These are phyloP conservation scores for Ploceus nigricollis DNA, from an alignment of 2,113 vertebrate genomes.

Conservation along the genomic window DNA sequence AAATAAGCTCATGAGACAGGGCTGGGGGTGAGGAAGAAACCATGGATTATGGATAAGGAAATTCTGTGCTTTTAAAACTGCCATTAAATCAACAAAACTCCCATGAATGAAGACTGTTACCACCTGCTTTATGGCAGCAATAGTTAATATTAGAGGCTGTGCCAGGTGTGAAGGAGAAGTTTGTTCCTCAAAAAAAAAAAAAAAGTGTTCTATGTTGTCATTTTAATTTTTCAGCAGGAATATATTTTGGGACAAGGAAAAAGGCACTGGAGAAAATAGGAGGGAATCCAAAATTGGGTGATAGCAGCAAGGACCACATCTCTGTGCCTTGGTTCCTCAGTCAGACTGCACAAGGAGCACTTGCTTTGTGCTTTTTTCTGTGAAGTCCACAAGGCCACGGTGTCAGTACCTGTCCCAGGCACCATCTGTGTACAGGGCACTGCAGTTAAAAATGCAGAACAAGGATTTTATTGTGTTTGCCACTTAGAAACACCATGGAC, in stretches of 20 bases:
- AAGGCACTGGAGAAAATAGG: not conserved
- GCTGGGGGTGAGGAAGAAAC: not conserved
- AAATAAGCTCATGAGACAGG: not conserved
- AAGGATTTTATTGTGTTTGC: not conserved
- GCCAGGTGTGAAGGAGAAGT: not conserved
- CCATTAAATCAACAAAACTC: not conserved
- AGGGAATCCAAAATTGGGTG: not conserved
- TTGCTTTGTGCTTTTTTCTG: not conserved
- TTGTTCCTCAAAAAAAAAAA: not conserved
- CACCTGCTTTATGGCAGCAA: not conserved
- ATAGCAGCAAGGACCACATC: not conserved
- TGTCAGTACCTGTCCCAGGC: not conserved
- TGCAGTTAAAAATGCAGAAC: not conserved
- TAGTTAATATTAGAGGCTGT: not conserved
- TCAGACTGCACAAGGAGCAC: not conserved
- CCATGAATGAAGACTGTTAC: not conserved
- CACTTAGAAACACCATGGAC: not conserved
- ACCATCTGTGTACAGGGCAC: rapidly evolving
- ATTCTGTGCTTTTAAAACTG: not conserved
- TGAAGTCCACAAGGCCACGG: not conserved
- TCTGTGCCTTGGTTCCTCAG: not conserved
- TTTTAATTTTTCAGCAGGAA: not conserved
- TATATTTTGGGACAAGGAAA: not conserved
- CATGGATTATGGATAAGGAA: not conserved
- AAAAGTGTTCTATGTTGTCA: not conserved